Percentiles rank a stretch among this genome's conserved stretches.
phyloP scores from a whole-genome alignment of 2,888 invertebrate genomes.

The Anoplius nigerrimus region DNA sequence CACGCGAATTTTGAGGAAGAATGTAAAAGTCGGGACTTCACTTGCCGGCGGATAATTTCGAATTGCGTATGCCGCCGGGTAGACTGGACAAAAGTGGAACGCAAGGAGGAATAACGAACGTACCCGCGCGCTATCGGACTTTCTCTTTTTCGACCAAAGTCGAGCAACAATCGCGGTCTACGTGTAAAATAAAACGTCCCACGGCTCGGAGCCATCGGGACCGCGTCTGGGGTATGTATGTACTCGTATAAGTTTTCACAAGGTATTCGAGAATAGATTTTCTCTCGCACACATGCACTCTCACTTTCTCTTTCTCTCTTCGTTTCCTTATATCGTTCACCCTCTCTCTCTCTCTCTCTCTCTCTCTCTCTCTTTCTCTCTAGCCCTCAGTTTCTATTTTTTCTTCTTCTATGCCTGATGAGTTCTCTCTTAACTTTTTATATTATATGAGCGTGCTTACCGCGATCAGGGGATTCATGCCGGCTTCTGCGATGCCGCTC shows the following conservation, averaged over 20 bases:
- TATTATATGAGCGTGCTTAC: slow-evolving; percentile 64
- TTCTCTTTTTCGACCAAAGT: background rate
- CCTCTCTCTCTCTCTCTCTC: slow-evolving; percentile 13
- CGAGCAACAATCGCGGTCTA: too few species aligned
- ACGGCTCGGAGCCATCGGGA: too few species aligned
- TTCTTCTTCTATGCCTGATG: background rate
- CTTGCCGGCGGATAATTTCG: background rate
- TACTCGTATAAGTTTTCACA: too few species aligned
- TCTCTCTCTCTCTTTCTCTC: too few species aligned
- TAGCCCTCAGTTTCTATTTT: background rate
- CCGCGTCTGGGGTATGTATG: too few species aligned
- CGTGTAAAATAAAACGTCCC: too few species aligned
- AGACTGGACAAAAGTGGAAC: background rate
- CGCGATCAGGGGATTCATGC: slow-evolving; percentile 75
- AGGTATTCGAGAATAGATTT: background rate
- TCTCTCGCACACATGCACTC: background rate
- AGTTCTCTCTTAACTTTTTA: slow-evolving; percentile 16
- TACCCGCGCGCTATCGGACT: background rate
- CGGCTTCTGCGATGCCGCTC: slow-evolving; percentile 74
- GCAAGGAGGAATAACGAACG: background rate
- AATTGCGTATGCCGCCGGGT: background rate
- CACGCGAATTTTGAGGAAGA: too few species aligned
- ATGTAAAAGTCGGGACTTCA: too few species aligned
- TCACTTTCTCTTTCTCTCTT: slow-evolving; percentile 7
- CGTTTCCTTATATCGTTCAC: background rate